A percentile compares a stretch with the other conserved stretches of the same genome.
Conservation (phyloP, 2,888 invertebrate genomes). For the Xylota segnis region DNA sequence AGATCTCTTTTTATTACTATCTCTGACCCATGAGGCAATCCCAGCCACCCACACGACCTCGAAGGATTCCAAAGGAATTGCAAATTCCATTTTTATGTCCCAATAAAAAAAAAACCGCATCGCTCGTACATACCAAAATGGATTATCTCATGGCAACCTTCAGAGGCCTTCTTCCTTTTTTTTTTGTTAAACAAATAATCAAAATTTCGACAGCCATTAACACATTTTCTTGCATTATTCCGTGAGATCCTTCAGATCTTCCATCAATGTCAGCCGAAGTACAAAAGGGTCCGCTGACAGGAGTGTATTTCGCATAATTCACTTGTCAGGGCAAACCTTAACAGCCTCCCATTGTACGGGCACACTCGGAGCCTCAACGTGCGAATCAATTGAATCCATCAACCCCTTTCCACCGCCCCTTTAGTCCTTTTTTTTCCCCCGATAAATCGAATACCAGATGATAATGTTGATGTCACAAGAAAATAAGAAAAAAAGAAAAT, state of each 20-base stretch:
- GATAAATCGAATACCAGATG: slow-evolving; percentile 66
- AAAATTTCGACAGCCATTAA: slow-evolving; percentile 45
- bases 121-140: background rate
- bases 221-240: slow-evolving; percentile 28
- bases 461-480: slow-evolving; percentile 63
- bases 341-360: background rate
- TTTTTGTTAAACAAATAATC: slow-evolving; percentile 19
- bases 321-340: slow-evolving; percentile 32
- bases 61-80: background rate
- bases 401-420: background rate
- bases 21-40: background rate
- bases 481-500: slow-evolving; percentile 55
- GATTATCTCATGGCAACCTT: slow-evolving; percentile 17
- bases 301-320: slow-evolving; percentile 20
- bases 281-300: background rate
- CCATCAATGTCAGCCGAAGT: slow-evolving; percentile 39
- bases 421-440: slow-evolving; percentile 18
- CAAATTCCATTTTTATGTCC: slow-evolving; percentile 18
- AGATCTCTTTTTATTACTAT: background rate
- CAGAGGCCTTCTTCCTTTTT: background rate
- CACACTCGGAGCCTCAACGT: background rate
- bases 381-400: background rate
- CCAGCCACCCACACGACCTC: background rate
- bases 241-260: slow-evolving; percentile 29
- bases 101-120: background rate